Percentiles rank a stretch among this genome's conserved stretches.
Conservation (phyloP, 2,888 invertebrate species). For the Malthinus flaveolus region DNA sequence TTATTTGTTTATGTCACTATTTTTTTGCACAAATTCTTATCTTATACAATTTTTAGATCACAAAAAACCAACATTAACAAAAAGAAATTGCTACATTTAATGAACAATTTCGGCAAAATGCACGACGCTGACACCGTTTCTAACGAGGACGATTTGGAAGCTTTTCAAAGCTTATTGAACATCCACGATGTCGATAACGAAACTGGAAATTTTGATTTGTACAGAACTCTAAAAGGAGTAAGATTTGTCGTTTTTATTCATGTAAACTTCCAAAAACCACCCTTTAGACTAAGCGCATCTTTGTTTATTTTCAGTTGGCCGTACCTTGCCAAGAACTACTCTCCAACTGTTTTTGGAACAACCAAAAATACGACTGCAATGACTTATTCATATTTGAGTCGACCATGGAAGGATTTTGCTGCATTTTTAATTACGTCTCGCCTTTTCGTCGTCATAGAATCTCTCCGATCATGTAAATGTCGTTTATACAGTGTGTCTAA, state of each 20-base stretch:
- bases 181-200: conserved; percentile 52
- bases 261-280: no score
- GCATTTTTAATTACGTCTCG: conserved; percentile 62
- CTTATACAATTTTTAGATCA: conserved; percentile 10
- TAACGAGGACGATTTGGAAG: conserved; percentile 41
- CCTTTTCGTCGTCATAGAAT: conserved; percentile 10
- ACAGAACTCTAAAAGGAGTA: conserved; percentile 26
- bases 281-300: no score
- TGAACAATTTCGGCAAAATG: conserved; percentile 44
- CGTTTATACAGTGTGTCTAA: not conserved
- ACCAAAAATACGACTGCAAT: conserved; percentile 52
- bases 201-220: conserved; percentile 20
- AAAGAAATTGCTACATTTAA: conserved; percentile 31
- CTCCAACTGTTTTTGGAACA: conserved; percentile 59
- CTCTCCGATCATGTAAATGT: conserved; percentile 7
- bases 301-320: conserved; percentile 51
- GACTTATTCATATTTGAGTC: conserved; percentile 60
- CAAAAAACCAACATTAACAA: conserved; percentile 31
- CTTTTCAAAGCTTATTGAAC: conserved; percentile 55
- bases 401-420: conserved; percentile 64
- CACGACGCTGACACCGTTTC: conserved; percentile 45
- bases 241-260: not conserved
- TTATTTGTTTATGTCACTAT: not conserved
- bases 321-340: conserved; percentile 58
- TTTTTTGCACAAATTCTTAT: not conserved